Percentiles rank a stretch among this genome's conserved stretches.
Conservation (phyloP, 2,113 vertebrate genomes). For the Pheucticus melanocephalus region DNA sequence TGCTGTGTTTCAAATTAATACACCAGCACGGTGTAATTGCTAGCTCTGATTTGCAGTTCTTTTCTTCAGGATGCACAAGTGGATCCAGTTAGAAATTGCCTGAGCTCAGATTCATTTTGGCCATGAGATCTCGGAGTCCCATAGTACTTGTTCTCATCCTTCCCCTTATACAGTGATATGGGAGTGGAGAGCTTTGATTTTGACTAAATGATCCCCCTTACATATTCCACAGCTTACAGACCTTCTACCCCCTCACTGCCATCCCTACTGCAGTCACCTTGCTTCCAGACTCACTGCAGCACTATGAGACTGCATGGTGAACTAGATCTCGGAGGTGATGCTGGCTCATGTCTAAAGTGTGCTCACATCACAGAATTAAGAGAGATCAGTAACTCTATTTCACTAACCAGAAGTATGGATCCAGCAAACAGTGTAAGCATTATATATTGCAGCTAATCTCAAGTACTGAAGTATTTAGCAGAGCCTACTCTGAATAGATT, state of each 20-base stretch:
- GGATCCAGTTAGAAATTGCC: not conserved
- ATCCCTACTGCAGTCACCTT: not conserved
- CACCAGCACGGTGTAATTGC: fast-evolving
- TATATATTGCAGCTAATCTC: not conserved
- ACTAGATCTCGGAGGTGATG: not conserved
- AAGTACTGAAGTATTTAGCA: not conserved
- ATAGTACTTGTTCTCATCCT: not conserved
- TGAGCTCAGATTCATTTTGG: not conserved
- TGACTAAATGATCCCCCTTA: not conserved
- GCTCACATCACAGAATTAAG: not conserved
- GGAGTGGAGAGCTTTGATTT: not conserved
- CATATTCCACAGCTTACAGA: not conserved
- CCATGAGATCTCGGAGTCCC: not conserved
- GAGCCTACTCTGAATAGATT: not conserved
- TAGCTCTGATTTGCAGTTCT: not conserved
- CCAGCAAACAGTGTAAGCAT: not conserved
- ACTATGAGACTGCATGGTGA: fast-evolving
- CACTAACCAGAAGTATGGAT: not conserved
- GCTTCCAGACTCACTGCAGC: not conserved
- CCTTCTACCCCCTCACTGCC: not conserved
- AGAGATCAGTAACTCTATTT: not conserved
- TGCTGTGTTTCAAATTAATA: not conserved
- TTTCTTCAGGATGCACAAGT: not conserved
- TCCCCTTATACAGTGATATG: not conserved
- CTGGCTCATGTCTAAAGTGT: not conserved